Conservation (phyloP, 1,140 invertebrate species). For the Zophobas atratus region DNA sequence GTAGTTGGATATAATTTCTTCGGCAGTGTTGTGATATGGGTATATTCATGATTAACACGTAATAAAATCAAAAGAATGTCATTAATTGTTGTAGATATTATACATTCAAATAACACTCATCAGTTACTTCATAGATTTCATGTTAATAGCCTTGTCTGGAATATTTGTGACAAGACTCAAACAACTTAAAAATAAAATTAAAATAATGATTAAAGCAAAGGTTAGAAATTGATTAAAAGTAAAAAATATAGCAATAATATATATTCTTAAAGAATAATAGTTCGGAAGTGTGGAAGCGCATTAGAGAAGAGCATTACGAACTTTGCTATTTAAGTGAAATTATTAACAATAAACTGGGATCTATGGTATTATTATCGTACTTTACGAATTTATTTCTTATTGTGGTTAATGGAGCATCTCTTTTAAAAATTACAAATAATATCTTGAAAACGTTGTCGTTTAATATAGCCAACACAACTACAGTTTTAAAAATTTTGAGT, state of each 20-base stretch:
- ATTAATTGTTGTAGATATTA: not conserved
- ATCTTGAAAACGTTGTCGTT: not conserved
- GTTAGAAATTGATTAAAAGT: not conserved
- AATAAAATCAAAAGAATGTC: not conserved
- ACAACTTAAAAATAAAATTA: not conserved
- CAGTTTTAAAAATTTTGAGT: not conserved
- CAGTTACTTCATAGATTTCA: not conserved
- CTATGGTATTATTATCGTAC: not conserved
- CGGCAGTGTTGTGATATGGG: not conserved
- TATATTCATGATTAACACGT: not conserved
- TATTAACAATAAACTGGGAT: not conserved
- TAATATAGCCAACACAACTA: too few species aligned
- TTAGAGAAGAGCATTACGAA: not conserved
- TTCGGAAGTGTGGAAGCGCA: not conserved
- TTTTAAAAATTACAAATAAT: not conserved
- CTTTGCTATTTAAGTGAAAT: not conserved
- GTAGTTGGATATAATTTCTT: not conserved
- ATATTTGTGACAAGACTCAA: not conserved
- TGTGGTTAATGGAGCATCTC: not conserved
- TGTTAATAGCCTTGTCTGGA: not conserved
- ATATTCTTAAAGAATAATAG: not conserved
- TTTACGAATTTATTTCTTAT: constrained; percentile 6
- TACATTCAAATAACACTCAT: not conserved
- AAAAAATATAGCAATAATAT: too few species aligned
- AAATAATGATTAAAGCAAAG: not conserved